phyloP scores from a whole-genome alignment of 92 coral and sea anemone genomes.

The Parazoanthus atlanticus region DNA sequence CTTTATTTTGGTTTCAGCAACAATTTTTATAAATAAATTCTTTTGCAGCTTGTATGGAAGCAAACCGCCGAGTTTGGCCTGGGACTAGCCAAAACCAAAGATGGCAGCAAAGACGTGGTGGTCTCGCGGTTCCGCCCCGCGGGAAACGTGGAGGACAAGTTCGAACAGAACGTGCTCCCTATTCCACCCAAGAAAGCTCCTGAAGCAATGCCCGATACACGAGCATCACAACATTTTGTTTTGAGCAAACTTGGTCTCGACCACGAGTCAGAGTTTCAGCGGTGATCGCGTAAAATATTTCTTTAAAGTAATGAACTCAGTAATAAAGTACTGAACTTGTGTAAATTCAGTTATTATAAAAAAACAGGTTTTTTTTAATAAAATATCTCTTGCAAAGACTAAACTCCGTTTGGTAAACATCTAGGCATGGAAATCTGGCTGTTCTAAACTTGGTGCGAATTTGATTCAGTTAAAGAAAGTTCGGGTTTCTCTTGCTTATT shows the following conservation, averaged over 20 bases:
- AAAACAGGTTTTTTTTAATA: too few relatives aligned
- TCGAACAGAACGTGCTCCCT: conserved; percentile 61
- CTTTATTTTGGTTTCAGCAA: too few relatives aligned
- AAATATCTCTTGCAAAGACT: too few relatives aligned
- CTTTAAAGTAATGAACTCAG: not conserved
- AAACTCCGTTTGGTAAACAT: too few relatives aligned
- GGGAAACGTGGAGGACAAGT: conserved; percentile 69
- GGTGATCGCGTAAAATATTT: too few relatives aligned
- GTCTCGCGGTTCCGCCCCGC: conserved; percentile 80
- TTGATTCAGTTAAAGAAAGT: too few relatives aligned
- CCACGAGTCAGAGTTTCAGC: not conserved
- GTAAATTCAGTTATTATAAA: not conserved
- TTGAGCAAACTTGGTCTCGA: not conserved
- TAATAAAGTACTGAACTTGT: too few relatives aligned
- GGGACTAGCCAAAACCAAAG: conserved; percentile 67
- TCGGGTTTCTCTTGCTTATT: too few relatives aligned
- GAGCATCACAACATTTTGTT: not conserved
- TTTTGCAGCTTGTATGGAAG: conserved; percentile 75
- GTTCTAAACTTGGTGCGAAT: too few relatives aligned
- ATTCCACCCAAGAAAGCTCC: not conserved
- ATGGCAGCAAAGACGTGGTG: conserved; percentile 57
- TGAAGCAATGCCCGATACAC: not conserved
- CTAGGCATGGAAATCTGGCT: too few relatives aligned
- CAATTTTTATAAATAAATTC: too few relatives aligned
- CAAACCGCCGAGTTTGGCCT: conserved; percentile 64